Evolutionary conservation across 2,797 vertebrate species (phyloP).

Genomic region (Takifugu rubripes): DNA sequence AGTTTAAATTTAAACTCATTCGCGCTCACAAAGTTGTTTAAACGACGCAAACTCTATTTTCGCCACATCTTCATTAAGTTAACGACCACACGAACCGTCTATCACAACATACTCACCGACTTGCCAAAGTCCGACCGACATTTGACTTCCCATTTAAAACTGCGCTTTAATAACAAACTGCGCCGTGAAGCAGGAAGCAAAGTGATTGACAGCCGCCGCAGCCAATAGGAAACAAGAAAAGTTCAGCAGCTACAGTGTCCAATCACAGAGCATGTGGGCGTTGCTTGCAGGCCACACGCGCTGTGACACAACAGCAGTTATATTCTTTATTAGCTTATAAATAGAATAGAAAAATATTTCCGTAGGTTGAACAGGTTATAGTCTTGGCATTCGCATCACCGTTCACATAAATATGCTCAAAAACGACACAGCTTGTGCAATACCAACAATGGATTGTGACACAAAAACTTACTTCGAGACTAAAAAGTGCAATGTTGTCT

Average conservation of each 20-base stretch:
- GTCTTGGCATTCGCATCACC: slow-evolving; percentile 22
- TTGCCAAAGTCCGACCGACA: slow-evolving; percentile 30
- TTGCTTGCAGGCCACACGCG: slow-evolving; percentile 27
- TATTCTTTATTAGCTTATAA: slow-evolving; percentile 44
- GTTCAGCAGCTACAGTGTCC: slow-evolving; percentile 9
- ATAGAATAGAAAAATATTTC: slow-evolving; percentile 57
- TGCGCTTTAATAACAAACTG: slow-evolving; percentile 54
- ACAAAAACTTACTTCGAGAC: slow-evolving; percentile 4
- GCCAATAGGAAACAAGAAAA: slow-evolving; percentile 56
- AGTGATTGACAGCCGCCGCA: slow-evolving; percentile 10
- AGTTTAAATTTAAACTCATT: too few species aligned
- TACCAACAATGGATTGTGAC: background rate
- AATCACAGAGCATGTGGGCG: slow-evolving; percentile 47
- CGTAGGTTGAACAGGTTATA: background rate
- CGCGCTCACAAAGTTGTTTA: too few species aligned
- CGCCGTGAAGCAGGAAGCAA: slow-evolving; percentile 62
- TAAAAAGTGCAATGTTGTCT: slow-evolving; percentile 46
- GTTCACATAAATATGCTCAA: background rate
- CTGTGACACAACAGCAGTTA: background rate
- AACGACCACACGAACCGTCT: background rate
- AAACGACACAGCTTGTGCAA: background rate
- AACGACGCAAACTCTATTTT: too few species aligned
- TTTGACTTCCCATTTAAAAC: slow-evolving; percentile 41
- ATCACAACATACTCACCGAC: slow-evolving; percentile 46
- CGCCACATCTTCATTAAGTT: too few species aligned